Percentiles rank a stretch among this genome's conserved stretches.
Conservation (phyloP, 2,113 vertebrate genomes). For the Sinocyclocheilus grahami region DNA sequence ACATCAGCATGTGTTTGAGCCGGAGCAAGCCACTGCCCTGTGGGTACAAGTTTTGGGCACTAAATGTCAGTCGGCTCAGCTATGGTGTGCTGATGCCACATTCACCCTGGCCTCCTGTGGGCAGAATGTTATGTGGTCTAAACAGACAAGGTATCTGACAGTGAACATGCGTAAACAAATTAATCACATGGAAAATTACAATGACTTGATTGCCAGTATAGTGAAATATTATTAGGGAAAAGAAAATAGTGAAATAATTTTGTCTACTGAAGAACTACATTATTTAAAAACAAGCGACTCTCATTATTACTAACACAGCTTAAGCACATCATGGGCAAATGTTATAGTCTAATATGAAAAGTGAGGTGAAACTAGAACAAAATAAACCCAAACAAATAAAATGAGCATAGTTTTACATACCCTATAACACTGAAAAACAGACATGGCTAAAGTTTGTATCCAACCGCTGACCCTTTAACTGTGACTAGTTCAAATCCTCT, state of each 20-base stretch:
- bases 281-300: not conserved
- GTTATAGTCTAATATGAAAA: not conserved
- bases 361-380: not conserved
- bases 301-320: not conserved
- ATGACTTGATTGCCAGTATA: not conserved
- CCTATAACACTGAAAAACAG: not conserved
- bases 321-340: not conserved
- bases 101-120: not conserved
- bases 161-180: not conserved
- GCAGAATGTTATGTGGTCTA: not conserved
- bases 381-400: not conserved
- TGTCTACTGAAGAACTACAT: no score
- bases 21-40: not conserved
- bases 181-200: no score
- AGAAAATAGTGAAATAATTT: not conserved
- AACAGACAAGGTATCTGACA: not conserved
- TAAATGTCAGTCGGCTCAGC: constrained; percentile 44
- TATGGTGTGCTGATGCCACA: constrained; percentile 26
- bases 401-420: not conserved
- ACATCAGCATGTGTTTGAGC: constrained; percentile 51
- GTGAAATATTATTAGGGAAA: not conserved
- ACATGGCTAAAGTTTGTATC: not conserved
- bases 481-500: not conserved
- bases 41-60: constrained; percentile 30
- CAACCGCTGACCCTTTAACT: not conserved